Conservation (phyloP, 2,797 vertebrate species). For the Micromesistius poutassou region DNA sequence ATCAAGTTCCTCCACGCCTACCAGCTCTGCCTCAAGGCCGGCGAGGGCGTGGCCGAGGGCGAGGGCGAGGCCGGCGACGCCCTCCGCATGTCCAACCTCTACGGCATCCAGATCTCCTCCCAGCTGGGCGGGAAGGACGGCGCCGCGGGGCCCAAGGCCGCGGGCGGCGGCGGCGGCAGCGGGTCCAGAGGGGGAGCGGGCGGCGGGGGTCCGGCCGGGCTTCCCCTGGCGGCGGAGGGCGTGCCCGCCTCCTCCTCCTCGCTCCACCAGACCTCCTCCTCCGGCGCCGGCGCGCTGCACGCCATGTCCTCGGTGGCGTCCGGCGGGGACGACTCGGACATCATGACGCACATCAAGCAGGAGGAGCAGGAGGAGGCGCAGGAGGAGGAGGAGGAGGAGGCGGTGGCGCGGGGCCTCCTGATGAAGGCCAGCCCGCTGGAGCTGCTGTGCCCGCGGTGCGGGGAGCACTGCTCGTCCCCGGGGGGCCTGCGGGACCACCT, state of each 20-base stretch:
- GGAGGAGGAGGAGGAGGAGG: conserved; percentile 60
- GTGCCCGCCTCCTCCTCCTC: conserved; percentile 69
- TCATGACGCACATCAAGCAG: conserved; percentile 81
- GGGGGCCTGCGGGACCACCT: conserved; percentile 84
- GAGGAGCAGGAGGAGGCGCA: conserved; percentile 75
- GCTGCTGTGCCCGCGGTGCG: conserved; percentile 89
- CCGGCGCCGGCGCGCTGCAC: conserved; percentile 38
- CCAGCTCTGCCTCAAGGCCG: conserved; percentile 82
- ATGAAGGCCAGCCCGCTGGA: conserved; percentile 73
- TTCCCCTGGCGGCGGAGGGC: conserved; percentile 78
- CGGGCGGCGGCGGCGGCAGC: neutral
- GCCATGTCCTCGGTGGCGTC: conserved; percentile 67
- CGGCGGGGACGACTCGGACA: conserved; percentile 76
- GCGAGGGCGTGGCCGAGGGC: conserved; percentile 64
- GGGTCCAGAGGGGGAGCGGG: conserved; percentile 32
- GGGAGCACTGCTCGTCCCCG: conserved; percentile 85
- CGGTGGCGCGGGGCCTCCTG: conserved; percentile 57
- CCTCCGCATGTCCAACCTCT: conserved; percentile 90
- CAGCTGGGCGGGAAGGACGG: conserved; percentile 82
- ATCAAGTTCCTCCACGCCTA: conserved; percentile 94
- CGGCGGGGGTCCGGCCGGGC: conserved; percentile 71
- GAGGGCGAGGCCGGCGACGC: conserved; percentile 72
- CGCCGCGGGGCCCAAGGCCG: conserved; percentile 50
- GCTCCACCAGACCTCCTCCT: neutral
- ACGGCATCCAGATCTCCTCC: conserved; percentile 95